Base-by-base conservation (phyloP, 2,113 vertebrate genomes). In the Strigops habroptila region DNA sequence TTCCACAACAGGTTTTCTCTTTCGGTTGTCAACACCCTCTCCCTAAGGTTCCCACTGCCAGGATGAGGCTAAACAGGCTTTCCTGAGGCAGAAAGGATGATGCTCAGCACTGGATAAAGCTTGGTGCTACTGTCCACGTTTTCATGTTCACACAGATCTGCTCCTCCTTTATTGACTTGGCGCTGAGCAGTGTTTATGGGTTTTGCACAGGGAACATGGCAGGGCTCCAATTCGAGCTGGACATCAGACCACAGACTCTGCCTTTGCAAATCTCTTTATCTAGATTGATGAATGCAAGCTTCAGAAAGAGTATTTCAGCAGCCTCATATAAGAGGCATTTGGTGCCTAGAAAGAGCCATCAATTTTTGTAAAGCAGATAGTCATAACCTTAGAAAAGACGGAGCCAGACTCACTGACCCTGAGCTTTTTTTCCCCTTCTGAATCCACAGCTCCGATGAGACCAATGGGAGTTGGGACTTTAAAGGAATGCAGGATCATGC, bases 251-350 rank as follows among this genome's bases (percentile, higher is more conserved):
- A 43, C 60, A 70, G 68, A 57, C 53, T 82, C 75, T 82, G 80
- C 27, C 75, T 91, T 43, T 67, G 89, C 69, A 77, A 73, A 18
- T 52, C 70, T 85, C 35, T 84, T 82, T 78, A 73, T 85, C 65
- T 63, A 94, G 79, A 90, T 59, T 88, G 87, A 95, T 84, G 82
- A 90, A 60, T 35, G 25, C 41, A 77, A 86, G 85, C 94, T 91
- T 82, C 81, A 93, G 89, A 89, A 82, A 60, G 81, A 75, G 77
- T 75, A 70, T 89, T 89, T 91, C 91, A 91, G 74, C 94, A 91
- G 80, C 51, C 80, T 88, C 3, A 1, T 75, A 17, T 39, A 60
- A 60, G 39, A 60, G 65, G 51, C 67, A 94, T 93, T 69, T 31
- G 39, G 64, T 82, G 86, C 79, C 87, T 85, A 70, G 92, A 85